Evolutionary conservation across 2,113 vertebrate species (phyloP).

Genomic region (Myocastor coypus): DNA sequence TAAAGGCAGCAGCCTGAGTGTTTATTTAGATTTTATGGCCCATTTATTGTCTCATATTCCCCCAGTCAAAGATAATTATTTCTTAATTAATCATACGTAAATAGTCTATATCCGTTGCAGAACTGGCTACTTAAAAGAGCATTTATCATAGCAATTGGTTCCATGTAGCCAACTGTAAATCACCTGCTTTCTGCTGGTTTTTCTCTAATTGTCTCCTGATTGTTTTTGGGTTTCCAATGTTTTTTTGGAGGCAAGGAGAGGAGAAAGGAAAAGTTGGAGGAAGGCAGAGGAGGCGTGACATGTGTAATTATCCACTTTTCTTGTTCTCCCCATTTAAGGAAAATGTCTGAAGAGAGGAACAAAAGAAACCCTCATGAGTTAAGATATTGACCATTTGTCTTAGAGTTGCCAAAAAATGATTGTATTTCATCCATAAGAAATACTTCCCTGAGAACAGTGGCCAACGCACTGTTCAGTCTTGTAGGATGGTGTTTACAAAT

Average conservation of each 20-base stretch:
- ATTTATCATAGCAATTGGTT: conserved; percentile 77
- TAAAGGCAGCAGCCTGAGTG: conserved; percentile 53
- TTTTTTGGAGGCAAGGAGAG: neutral
- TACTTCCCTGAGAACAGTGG: neutral
- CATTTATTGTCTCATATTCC: conserved; percentile 85
- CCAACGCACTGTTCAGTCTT: neutral
- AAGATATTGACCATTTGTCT: conserved; percentile 78
- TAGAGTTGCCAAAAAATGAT: conserved; percentile 79
- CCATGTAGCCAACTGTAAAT: conserved; percentile 67
- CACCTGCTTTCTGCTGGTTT: conserved; percentile 49
- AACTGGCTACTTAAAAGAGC: conserved; percentile 76
- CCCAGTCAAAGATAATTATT: conserved; percentile 83
- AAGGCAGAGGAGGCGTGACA: conserved; percentile 14
- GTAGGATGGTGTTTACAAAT: conserved; percentile 75
- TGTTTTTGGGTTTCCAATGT: conserved; percentile 44
- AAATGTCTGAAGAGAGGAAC: conserved; percentile 64
- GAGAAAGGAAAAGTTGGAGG: conserved; percentile 36
- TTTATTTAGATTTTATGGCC: conserved; percentile 84
- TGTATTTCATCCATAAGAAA: conserved; percentile 73
- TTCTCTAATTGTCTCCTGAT: conserved; percentile 48
- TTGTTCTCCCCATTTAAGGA: conserved; percentile 66
- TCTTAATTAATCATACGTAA: conserved; percentile 85
- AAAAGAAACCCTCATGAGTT: conserved; percentile 19
- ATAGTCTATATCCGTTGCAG: conserved; percentile 76
- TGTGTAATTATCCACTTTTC: conserved; percentile 56